Evolutionary conservation across 2,888 invertebrate genomes (phyloP), one percentile per base, ranked within the genome.

Genomic region (Biston stratarius): DNA sequence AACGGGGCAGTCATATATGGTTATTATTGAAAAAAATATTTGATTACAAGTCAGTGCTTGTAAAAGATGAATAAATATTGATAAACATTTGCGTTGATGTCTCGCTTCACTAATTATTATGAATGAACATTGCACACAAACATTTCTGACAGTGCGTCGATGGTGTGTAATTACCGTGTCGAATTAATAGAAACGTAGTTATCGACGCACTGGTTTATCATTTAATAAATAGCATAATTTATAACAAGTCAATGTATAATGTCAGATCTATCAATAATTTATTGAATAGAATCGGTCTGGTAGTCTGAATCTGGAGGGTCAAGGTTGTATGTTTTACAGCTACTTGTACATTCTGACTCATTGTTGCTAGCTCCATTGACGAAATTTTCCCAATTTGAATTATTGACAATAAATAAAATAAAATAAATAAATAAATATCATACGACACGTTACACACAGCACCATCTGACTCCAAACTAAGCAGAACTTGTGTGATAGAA

Each of bases 201-300:
- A 55, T 59, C 58, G 36, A 9, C 47, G 53, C 47, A 15, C 51
- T 61, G 49, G 47, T 61, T 52, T 36, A 61, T 51, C n/a, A 44
- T 40, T 15, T 40, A 66, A 52, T 57, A 67, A 62, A 62, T 67
- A 59, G 36, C 9, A 53, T 58, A 57, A 64, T 68, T 64, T 61
- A 61, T 64, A 57, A 47, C 64, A 11, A 61, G 64, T 61, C 68
- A 61, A 61, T 59, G 48, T 61, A 57, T 59, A 69, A 69, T 69
- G 69, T 65, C 64, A 61, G 51, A 64, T 69, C 49, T 45, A 69
- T 69, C 69, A 69, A 62, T 69, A 61, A 64, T 55, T 61, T 64
- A 64, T 65, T 42, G 53, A 64, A 61, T 69, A 61, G 61, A 64
- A 59, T 69, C 64, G 61, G 61, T 64, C 59, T 64, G 53, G 44